Base-by-base conservation (phyloP, 2,113 vertebrate genomes). In the Antidorcas marsupialis region DNA sequence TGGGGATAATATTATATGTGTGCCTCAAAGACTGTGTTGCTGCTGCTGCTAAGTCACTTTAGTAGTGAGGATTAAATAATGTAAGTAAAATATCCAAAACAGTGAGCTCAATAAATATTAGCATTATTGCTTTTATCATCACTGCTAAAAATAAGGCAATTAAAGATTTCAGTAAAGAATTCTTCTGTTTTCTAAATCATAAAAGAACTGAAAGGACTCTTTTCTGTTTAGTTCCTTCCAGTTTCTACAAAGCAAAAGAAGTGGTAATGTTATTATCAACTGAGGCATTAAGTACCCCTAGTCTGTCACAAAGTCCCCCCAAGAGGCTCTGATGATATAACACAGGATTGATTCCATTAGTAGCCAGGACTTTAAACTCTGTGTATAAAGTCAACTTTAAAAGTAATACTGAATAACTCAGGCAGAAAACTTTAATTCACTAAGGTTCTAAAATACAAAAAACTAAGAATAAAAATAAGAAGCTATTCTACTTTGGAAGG, bases 151-250 rank as follows among this genome's bases (percentile, higher is more conserved):
- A 83, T 78, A 55, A 86, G 14, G 43, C 23, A 82, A 94, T 43
- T 92, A 78, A 93, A 85, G 43, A 9, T 64, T 93, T 85, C 52
- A 93, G 53, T 50, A 17, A 93, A 74, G 55, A 97, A 16, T 36
- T 64, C 45, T 93, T 92, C 33, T 96, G 47, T 89, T 91, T 95
- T 87, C 62, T 95, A 96, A 97, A 64, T 74, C 47, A 39, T 81
- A 67, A 91, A 87, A 12, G 57, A 93, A 87, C 25, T 62, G n/a
- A 78, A 85, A 74, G 17, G 11, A 95, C 11, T 83, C 53, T 52
- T 43, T 87, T 89, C 59, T 96, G 28, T 64, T 94, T 57, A 71
- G n/a, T 53, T 91, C 23, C 33, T 95, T 55, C 78, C 78, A 53
- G 4, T 88, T 28, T 92, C 30, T 92, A 82, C 36, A 96, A 94